Base-by-base conservation (phyloP, 2,888 invertebrate species). In the Lagria hirta region DNA sequence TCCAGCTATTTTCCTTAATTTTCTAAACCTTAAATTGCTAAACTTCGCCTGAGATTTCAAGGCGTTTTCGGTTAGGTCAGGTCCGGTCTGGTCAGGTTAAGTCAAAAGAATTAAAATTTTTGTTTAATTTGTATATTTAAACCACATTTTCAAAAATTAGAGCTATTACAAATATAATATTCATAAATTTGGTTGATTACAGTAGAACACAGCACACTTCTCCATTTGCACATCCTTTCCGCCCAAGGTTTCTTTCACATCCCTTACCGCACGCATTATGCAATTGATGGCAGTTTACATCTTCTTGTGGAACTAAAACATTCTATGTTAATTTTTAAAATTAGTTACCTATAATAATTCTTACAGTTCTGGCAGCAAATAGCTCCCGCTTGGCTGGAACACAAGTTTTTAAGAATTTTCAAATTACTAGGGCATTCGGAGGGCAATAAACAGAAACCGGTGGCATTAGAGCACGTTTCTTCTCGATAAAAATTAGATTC, bases 331-430 rank as follows among this genome's bases (percentile, higher is more conserved):
- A 4, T 5, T 8, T 4, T 18, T 4, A 24, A 24, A 24, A 24
- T 24, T 8, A 11, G 13, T n/a, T n/a, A n/a, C n/a, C 2, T 2
- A 14, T 3, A 3, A 14, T 26, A 30, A 33, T 30, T 54, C 48
- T 57, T 49, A 59, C 61, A 52, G 17, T 51, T 35, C 30, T 51
- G 40, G 20, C 62, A 62, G 27, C 61, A 62, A 34, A 61, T 48
- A 4, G 58, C 60, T 4, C 59, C 59, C 11, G 35, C 21, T 38
- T 61, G 60, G 10, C 36, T 7, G 0, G 54, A 46, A 40, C 61
- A 61, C 5, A 58, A 48, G 4, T 43, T 43, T 35, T 42, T 27
- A 3, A 27, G 33, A 12, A 42, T 24, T 2, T 11, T 32, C 18
- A 57, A 26, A 11, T 32, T 4, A 6, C 49, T 13, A 1, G 51